Evolutionary conservation across 2,113 vertebrate species (phyloP).

Genomic region (Neomonachus schauinslandi): DNA sequence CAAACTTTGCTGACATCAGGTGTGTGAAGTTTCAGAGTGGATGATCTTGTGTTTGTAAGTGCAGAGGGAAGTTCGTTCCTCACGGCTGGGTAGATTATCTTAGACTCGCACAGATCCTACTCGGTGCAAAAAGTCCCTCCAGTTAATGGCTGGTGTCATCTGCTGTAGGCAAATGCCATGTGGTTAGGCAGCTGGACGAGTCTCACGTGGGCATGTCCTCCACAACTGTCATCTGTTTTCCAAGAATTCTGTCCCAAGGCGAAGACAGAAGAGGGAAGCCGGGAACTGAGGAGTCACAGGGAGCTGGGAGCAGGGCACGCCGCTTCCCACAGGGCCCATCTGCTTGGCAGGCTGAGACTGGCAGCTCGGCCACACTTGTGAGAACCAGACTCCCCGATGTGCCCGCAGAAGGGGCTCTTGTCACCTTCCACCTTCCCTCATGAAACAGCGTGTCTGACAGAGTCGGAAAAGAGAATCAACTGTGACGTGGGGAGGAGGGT

Average conservation of each 20-base stretch:
- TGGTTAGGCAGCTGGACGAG: accelerated
- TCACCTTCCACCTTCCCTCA: background rate
- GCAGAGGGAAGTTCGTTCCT: too few relatives aligned
- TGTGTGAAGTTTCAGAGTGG: background rate
- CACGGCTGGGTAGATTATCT: accelerated
- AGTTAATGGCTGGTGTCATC: accelerated
- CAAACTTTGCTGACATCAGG: accelerated
- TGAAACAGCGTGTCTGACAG: background rate
- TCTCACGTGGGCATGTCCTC: background rate
- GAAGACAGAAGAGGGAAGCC: background rate
- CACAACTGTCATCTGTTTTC: background rate
- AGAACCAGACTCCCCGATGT: accelerated
- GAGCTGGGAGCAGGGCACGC: accelerated
- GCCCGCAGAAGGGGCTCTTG: background rate
- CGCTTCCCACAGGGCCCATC: background rate
- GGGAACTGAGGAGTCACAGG: accelerated
- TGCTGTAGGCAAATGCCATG: background rate
- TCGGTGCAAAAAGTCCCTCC: background rate
- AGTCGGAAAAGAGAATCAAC: background rate
- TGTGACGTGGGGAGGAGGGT: accelerated
- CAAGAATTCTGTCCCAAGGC: background rate
- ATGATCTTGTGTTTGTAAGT: too few relatives aligned
- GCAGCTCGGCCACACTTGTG: background rate
- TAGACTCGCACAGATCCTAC: background rate
- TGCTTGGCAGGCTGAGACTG: background rate